Percentiles rank a stretch among this genome's conserved stretches.
Evolutionary conservation across 1,140 invertebrate species (phyloP).

Genomic region (Drosophila equinoxialis): DNA sequence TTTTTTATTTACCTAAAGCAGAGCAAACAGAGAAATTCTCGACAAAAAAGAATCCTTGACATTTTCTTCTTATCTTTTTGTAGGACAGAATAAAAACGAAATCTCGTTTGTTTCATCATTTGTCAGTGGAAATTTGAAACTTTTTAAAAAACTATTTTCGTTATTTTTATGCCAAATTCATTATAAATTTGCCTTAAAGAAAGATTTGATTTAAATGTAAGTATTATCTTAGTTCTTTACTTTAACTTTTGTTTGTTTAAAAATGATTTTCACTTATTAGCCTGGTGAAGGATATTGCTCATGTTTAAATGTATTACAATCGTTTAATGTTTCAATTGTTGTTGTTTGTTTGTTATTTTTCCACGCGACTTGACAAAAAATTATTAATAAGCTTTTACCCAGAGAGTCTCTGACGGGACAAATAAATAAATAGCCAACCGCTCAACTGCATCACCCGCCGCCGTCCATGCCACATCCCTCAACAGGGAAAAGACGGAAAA

Average conservation of each 20-base stretch:
- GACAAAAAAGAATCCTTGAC: too few species aligned
- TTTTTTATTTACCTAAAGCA: too few species aligned
- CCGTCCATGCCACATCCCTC: neutral
- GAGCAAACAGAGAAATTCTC: too few species aligned
- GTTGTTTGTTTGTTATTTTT: constrained; percentile 26
- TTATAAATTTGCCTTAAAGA: too few species aligned
- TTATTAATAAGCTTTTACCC: constrained; percentile 68
- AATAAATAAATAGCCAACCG: constrained; percentile 64
- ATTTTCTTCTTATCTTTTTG: too few species aligned
- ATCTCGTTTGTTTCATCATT: too few species aligned
- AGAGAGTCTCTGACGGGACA: constrained; percentile 38
- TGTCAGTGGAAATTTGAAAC: too few species aligned
- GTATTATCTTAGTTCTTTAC: too few species aligned
- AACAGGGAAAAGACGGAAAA: constrained; percentile 26
- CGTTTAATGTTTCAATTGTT: neutral
- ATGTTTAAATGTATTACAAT: neutral
- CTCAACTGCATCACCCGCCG: neutral
- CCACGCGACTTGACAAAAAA: constrained; percentile 64
- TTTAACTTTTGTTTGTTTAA: neutral
- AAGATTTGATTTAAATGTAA: too few species aligned
- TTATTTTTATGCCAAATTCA: too few species aligned
- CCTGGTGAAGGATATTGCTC: neutral
- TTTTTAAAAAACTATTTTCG: too few species aligned
- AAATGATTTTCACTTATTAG: neutral
- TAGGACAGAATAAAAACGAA: too few species aligned